Percentiles rank a stretch among this genome's conserved stretches.
Evolutionary conservation across 2,797 vertebrate genomes (phyloP).

Genomic region (Limnodromus scolopaceus): DNA sequence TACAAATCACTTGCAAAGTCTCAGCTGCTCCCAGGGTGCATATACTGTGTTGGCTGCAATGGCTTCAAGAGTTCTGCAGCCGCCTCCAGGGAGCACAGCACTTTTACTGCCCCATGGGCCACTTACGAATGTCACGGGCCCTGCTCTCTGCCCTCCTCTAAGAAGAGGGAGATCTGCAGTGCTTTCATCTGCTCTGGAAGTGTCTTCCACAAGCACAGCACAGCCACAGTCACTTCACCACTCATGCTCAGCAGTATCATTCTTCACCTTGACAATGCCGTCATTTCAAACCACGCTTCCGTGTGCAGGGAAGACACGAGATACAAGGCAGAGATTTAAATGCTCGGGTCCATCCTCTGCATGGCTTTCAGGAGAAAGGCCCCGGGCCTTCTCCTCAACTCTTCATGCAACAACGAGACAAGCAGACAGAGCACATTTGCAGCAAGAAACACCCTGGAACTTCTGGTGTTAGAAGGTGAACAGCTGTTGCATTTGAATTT

Average conservation of each 20-base stretch:
- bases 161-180: background rate
- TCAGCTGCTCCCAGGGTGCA: background rate
- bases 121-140: background rate
- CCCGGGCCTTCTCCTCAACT: background rate
- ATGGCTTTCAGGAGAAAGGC: background rate
- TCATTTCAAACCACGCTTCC: background rate
- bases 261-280: background rate
- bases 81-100: rapidly evolving
- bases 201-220: background rate
- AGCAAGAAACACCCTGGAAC: background rate
- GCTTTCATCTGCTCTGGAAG: background rate
- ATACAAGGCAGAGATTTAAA: background rate
- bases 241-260: background rate
- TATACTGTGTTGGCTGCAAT: rapidly evolving
- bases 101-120: background rate
- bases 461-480: constrained; percentile 7
- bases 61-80: background rate
- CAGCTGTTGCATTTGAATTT: constrained; percentile 7
- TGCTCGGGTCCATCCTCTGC: background rate
- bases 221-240: background rate
- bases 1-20: background rate
- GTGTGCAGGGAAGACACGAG: rapidly evolving
- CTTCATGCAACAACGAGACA: background rate
- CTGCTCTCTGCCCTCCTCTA: background rate
- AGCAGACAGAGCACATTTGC: background rate